Conservation (phyloP, 2,888 invertebrate genomes). For the Cinara cedri region DNA sequence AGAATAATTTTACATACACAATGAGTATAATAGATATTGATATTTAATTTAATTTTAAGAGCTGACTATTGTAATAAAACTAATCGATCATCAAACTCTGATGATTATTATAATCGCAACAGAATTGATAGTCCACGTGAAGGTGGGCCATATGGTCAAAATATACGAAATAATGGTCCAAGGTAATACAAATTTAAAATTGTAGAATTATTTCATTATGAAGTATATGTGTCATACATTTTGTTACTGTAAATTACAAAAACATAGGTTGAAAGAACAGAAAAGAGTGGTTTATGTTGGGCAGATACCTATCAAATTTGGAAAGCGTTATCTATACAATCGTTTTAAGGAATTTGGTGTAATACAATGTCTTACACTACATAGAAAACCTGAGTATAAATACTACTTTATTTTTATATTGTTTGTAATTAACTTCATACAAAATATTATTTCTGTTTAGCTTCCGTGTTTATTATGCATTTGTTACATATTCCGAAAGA, state of each 20-base stretch:
- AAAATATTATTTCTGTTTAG: conserved; percentile 4
- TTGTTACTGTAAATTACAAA: conserved; percentile 24
- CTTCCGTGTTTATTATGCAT: conserved; percentile 53
- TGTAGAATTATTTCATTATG: background rate
- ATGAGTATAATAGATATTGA: background rate
- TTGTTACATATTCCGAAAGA: conserved; percentile 46
- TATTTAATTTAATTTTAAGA: background rate
- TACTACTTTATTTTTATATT: background rate
- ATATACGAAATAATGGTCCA: conserved; percentile 12
- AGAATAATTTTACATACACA: background rate
- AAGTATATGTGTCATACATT: background rate
- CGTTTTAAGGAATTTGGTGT: conserved; percentile 37
- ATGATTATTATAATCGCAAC: conserved; percentile 43
- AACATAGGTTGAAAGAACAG: conserved; percentile 20
- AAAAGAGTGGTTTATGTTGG: conserved; percentile 53
- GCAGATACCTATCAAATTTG: conserved; percentile 49
- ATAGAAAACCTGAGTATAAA: conserved; percentile 47
- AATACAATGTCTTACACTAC: conserved; percentile 36
- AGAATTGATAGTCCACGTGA: background rate
- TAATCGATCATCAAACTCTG: conserved; percentile 30
- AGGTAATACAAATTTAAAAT: conserved; percentile 34
- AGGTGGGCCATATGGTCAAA: conserved; percentile 19
- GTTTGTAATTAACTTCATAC: background rate
- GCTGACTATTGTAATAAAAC: conserved; percentile 32
- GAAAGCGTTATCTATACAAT: conserved; percentile 39